Evolutionary conservation across 2,888 invertebrate genomes (phyloP).

Genomic region (Teinopalpus imperialis): DNA sequence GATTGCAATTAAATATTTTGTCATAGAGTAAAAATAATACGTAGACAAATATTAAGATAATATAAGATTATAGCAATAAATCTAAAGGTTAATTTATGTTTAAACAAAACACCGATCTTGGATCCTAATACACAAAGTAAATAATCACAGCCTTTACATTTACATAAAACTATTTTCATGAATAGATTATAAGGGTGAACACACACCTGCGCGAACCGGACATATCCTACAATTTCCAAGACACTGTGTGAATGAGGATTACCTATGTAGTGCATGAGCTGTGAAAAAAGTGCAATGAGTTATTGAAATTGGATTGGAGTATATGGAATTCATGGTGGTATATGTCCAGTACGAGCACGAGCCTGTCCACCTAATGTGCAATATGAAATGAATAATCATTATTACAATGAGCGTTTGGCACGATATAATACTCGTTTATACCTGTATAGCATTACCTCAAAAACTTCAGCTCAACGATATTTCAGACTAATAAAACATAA

Average conservation of each 20-base stretch:
- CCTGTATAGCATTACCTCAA: constrained; percentile 42
- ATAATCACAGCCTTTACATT: constrained; percentile 73
- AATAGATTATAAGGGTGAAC: constrained; percentile 17
- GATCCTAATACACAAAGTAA: constrained; percentile 66
- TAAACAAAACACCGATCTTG: constrained; percentile 54
- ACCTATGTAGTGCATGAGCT: neutral
- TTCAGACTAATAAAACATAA: constrained; percentile 10
- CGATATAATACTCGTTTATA: constrained; percentile 38
- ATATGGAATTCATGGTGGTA: neutral
- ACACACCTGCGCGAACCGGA: constrained; percentile 10
- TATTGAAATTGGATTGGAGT: no score
- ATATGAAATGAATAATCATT: constrained; percentile 5
- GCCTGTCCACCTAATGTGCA: neutral
- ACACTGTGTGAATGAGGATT: no score
- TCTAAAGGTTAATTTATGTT: constrained; percentile 36
- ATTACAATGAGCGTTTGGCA: constrained; percentile 47
- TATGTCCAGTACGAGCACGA: neutral
- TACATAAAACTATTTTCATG: constrained; percentile 47
- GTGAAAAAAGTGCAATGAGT: neutral
- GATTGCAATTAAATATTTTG: constrained; percentile 42
- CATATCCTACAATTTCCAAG: no score
- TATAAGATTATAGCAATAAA: constrained; percentile 2
- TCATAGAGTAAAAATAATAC: constrained; percentile 13
- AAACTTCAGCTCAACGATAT: constrained; percentile 42
- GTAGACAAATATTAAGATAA: constrained; percentile 6